Evolutionary conservation across 2,797 vertebrate genomes (phyloP), one percentile per base, ranked within the genome.

Genomic region (Chiropotes sagulatus): DNA sequence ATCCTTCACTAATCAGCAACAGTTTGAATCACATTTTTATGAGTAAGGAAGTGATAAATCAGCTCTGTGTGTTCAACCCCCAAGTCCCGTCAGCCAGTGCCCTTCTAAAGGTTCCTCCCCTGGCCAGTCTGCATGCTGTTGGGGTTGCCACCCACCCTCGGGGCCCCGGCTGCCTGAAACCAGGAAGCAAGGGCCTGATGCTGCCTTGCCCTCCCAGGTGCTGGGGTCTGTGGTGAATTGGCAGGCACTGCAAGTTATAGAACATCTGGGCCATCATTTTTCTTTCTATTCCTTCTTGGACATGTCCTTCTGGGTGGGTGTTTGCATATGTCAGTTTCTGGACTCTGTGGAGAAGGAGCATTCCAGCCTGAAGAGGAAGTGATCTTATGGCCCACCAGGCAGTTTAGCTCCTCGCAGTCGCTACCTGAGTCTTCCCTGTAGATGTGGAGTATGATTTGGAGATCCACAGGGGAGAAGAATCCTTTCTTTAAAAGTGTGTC

Each of bases 11-110:
- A 98, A 98, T 98, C 98, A 98, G 98, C 98, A 98, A 98, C 98
- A 97, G 97, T 98, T 98, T 99, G 98, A 99, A 98, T 99, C 98
- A 98, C 98, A 97, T 98, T 97, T 96, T 94, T 97, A 98, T 98
- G 93, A 98, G 96, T 93, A 90, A 96, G 96, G 98, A 97, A 94
- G 97, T 92, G 96, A 98, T 97, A 98, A 96, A 98, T 98, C 97
- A 97, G 93, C 97, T 72, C 81, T 96, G 64, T 84, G 88, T 98
- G 97, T 96, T 98, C 94, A 94, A 80, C 80, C 97, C 96, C 95
- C 93, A 90, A 95, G 94, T 93, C 91, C 95, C 33, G 19, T 98
- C 94, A 95, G 92, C 95, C 52, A 0, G 39, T 98, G 90, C 96
- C 97, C 97, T 97, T 97, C 94, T 93, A 90, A 92, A 95, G 73